A percentile compares a stretch with the other conserved stretches of the same genome.
Evolutionary conservation across 2,888 invertebrate species (phyloP).

Genomic region (Anthophora plumipes): DNA sequence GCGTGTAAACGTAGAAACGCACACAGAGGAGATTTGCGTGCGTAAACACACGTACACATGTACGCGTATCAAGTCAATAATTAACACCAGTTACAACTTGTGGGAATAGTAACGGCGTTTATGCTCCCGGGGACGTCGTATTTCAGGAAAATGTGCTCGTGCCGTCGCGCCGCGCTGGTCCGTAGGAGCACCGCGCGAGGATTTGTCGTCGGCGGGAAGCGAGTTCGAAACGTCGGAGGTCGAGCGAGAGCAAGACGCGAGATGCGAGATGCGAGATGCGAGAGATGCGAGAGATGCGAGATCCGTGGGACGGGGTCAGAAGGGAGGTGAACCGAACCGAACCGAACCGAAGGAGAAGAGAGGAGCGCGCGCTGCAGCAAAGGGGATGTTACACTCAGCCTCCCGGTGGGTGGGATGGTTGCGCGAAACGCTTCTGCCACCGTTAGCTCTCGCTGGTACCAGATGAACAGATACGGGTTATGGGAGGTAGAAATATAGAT

Average conservation of each 20-base stretch:
- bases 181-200: constrained; percentile 75
- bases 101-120: constrained; percentile 84
- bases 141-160: constrained; percentile 84
- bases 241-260: constrained; percentile 47
- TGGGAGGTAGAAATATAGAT: constrained; percentile 81
- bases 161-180: constrained; percentile 76
- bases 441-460: constrained; percentile 73
- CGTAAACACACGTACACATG: constrained; percentile 44
- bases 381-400: constrained; percentile 24
- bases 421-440: constrained; percentile 69
- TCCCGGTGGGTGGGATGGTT: constrained; percentile 54
- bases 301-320: constrained; percentile 12
- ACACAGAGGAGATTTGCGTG: constrained; percentile 34
- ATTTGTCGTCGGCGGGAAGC: constrained; percentile 76
- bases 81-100: constrained; percentile 85
- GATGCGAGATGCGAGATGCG: constrained; percentile 6
- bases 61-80: constrained; percentile 83
- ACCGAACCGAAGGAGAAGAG: not conserved
- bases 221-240: constrained; percentile 69
- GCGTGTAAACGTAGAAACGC: constrained; percentile 39
- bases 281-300: too few relatives aligned
- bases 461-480: constrained; percentile 83
- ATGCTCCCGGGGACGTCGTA: constrained; percentile 84
- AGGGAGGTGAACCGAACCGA: too few relatives aligned
- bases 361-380: not conserved